Percentiles rank a stretch among this genome's conserved stretches.
Conservation (phyloP, 2,113 vertebrate genomes). For the Pseudorectes ferrugineus region DNA sequence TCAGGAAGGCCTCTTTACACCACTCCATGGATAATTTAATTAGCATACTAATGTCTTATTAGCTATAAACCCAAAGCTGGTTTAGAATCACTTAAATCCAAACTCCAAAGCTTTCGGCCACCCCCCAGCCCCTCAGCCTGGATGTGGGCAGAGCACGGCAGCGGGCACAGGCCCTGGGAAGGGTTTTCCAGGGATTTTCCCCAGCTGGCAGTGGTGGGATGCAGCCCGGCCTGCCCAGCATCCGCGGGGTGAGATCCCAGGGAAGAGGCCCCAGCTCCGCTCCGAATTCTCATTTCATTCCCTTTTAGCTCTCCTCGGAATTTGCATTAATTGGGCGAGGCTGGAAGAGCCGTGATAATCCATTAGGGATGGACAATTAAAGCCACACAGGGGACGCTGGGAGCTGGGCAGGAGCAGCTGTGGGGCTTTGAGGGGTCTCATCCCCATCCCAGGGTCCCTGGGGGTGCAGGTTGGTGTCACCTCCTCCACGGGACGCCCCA, state of each 20-base stretch:
- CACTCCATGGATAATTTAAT: slow-evolving; percentile 72
- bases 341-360: background rate
- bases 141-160: background rate
- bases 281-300: background rate
- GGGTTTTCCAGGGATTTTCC: background rate
- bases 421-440: background rate
- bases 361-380: background rate
- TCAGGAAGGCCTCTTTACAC: slow-evolving; percentile 68
- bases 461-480: background rate
- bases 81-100: slow-evolving; percentile 63
- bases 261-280: background rate
- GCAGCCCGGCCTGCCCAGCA: background rate
- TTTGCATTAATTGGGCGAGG: slow-evolving; percentile 5
- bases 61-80: slow-evolving; percentile 62
- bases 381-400: background rate
- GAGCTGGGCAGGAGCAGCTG: background rate
- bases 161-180: rapidly evolving
- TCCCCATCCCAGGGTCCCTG: background rate
- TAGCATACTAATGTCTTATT: slow-evolving; percentile 71
- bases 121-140: background rate
- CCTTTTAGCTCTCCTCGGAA: background rate
- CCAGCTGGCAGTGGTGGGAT: rapidly evolving
- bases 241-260: rapidly evolving
- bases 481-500: background rate
- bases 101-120: slow-evolving; percentile 37